Conservation (phyloP, 2,797 vertebrate species). For the Taenioides sp. region DNA sequence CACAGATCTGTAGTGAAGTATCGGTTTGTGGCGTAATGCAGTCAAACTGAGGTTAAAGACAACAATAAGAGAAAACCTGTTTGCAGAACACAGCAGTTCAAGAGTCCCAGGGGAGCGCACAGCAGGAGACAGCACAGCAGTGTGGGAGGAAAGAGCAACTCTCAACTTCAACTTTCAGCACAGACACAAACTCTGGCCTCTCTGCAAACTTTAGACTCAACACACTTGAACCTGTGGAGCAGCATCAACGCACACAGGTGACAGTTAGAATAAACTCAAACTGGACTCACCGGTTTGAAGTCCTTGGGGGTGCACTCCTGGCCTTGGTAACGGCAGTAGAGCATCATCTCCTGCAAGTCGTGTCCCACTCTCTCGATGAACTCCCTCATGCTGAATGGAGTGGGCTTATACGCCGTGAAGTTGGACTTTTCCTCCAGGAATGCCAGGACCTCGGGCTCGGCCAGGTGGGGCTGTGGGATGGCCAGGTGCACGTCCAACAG, state of each 20-base stretch:
- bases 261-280: constrained; percentile 36
- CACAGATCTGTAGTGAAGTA: constrained; percentile 28
- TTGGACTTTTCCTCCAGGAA: constrained; percentile 88
- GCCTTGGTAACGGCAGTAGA: constrained; percentile 96
- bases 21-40: constrained; percentile 18
- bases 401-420: constrained; percentile 93
- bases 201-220: constrained; percentile 21
- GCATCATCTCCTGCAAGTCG: constrained; percentile 96
- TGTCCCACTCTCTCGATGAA: constrained; percentile 94
- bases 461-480: constrained; percentile 90
- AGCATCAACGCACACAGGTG: constrained; percentile 28
- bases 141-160: constrained; percentile 52
- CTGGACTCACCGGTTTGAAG: constrained; percentile 94
- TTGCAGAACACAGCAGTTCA: constrained; percentile 42
- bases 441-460: constrained; percentile 87
- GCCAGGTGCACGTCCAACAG: constrained; percentile 92
- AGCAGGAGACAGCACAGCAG: constrained; percentile 40
- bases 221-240: constrained; percentile 9
- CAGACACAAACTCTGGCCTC: constrained; percentile 9
- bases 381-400: constrained; percentile 95
- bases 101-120: constrained; percentile 21
- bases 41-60: constrained; percentile 27
- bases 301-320: constrained; percentile 90
- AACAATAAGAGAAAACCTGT: constrained; percentile 32
- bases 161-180: constrained; percentile 51